A percentile compares a stretch with the other conserved stretches of the same genome.
Conservation (phyloP, 2,113 vertebrate species). For the Siniperca chuatsi region DNA sequence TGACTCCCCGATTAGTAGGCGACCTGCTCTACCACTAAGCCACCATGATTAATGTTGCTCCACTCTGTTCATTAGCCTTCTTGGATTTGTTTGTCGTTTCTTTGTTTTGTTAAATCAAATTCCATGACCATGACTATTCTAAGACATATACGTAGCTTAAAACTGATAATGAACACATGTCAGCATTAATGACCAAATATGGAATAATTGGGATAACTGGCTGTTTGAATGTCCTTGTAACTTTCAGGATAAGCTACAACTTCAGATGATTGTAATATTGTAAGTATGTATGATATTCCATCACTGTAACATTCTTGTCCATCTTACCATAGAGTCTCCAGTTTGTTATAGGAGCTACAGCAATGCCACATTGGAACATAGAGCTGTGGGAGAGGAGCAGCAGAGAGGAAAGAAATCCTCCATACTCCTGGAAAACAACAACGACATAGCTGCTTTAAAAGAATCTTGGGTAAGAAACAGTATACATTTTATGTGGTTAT, state of each 20-base stretch:
- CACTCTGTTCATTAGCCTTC: background rate
- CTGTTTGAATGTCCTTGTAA: background rate
- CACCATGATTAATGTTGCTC: background rate
- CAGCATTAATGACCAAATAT: background rate
- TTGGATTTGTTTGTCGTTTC: background rate
- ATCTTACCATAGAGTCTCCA: slow-evolving; percentile 81
- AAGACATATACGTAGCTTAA: background rate
- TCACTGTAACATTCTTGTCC: background rate
- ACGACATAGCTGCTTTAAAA: background rate
- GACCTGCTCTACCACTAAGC: too few species aligned
- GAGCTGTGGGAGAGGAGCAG: slow-evolving; percentile 78
- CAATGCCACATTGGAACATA: slow-evolving; percentile 77
- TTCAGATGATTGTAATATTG: background rate
- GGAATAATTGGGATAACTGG: background rate
- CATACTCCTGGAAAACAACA: slow-evolving; percentile 76
- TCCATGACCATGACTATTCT: background rate
- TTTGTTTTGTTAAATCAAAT: background rate
- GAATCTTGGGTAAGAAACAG: background rate
- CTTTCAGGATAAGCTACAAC: background rate
- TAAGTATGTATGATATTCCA: background rate
- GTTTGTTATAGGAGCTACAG: slow-evolving; percentile 81
- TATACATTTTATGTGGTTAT: background rate
- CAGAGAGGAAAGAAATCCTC: slow-evolving; percentile 79
- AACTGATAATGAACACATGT: background rate
- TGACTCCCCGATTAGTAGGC: too few species aligned